Evolutionary conservation across 2,797 vertebrate genomes (phyloP).

Genomic region (Menidia menidia): DNA sequence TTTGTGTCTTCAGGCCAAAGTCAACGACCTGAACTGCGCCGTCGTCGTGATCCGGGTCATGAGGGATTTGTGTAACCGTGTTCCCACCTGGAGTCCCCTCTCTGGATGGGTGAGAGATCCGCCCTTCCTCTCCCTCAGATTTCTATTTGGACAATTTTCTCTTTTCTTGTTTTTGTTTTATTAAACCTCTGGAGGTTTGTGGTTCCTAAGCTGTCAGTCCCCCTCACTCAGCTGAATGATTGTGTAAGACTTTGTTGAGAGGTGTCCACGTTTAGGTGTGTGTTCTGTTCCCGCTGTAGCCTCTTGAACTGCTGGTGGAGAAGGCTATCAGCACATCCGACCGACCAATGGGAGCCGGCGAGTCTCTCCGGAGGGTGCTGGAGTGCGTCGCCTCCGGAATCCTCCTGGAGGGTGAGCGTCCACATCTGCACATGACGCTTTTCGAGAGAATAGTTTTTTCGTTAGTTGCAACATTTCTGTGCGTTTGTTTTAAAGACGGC

Average conservation of each 20-base stretch:
- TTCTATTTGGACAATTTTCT: neutral
- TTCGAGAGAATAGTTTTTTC: neutral
- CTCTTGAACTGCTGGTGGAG: slow-evolving; percentile 94
- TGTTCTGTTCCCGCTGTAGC: slow-evolving; percentile 63
- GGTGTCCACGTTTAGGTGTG: neutral
- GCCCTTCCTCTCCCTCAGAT: too few relatives aligned
- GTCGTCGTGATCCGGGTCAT: slow-evolving; percentile 94
- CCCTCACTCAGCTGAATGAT: neutral
- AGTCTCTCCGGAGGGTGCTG: slow-evolving; percentile 92
- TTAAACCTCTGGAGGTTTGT: too few relatives aligned
- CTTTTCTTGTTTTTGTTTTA: too few relatives aligned
- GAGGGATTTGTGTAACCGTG: slow-evolving; percentile 92
- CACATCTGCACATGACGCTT: neutral
- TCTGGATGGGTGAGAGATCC: slow-evolving; percentile 91
- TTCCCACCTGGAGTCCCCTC: slow-evolving; percentile 92
- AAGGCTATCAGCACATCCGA: slow-evolving; percentile 93
- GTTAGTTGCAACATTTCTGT: slow-evolving; percentile 14
- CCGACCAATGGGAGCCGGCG: slow-evolving; percentile 91
- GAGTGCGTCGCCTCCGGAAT: slow-evolving; percentile 96
- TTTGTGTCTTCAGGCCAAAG: slow-evolving; percentile 89
- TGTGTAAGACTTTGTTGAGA: neutral
- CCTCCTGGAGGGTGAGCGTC: slow-evolving; percentile 87
- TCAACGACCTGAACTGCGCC: slow-evolving; percentile 89
- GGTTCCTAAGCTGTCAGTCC: neutral
- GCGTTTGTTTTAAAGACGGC: slow-evolving; percentile 83